phyloP scores from a whole-genome alignment of 2,797 vertebrate species.

The Malacoctenus gilli region DNA sequence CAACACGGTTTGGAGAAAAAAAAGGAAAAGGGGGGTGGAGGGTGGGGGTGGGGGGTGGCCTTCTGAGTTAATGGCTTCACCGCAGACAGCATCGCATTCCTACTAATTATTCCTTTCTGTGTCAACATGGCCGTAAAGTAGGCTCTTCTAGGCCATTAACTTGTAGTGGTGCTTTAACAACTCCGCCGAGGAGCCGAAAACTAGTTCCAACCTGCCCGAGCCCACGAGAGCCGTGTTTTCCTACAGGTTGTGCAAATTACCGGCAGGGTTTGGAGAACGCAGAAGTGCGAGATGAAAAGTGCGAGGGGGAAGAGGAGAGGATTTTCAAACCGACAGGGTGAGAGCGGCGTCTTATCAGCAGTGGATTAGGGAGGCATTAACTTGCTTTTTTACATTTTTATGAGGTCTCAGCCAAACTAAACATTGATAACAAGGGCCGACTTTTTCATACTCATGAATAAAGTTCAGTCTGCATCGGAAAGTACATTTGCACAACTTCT shows the following conservation, averaged over 20 bases:
- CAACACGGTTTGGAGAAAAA: slow-evolving; percentile 55
- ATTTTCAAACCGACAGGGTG: slow-evolving; percentile 50
- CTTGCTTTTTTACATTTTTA: slow-evolving; percentile 60
- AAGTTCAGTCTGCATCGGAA: slow-evolving; percentile 54
- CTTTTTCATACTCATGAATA: slow-evolving; percentile 49
- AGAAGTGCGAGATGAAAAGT: slow-evolving; percentile 53
- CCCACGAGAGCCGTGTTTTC: slow-evolving; percentile 40
- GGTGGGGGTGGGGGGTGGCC: too few species aligned
- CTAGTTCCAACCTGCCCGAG: slow-evolving; percentile 45
- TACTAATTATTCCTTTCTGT: slow-evolving; percentile 67
- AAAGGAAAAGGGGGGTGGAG: too few species aligned
- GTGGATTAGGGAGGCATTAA: slow-evolving; percentile 67
- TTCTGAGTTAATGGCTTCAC: slow-evolving; percentile 45
- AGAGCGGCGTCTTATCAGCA: slow-evolving; percentile 56
- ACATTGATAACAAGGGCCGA: slow-evolving; percentile 55
- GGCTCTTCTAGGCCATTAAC: slow-evolving; percentile 65
- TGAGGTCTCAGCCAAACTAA: slow-evolving; percentile 65
- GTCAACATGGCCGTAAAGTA: slow-evolving; percentile 62
- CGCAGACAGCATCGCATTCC: slow-evolving; percentile 24
- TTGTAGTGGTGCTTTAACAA: slow-evolving; percentile 69
- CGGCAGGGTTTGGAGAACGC: slow-evolving; percentile 25
- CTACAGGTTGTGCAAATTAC: slow-evolving; percentile 63
- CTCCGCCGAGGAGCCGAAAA: slow-evolving; percentile 44
- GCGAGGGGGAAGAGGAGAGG: slow-evolving; percentile 41
- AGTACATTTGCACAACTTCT: slow-evolving; percentile 29